phyloP scores from a whole-genome alignment of 2,113 vertebrate genomes.

The Hemibagrus wyckioides region DNA sequence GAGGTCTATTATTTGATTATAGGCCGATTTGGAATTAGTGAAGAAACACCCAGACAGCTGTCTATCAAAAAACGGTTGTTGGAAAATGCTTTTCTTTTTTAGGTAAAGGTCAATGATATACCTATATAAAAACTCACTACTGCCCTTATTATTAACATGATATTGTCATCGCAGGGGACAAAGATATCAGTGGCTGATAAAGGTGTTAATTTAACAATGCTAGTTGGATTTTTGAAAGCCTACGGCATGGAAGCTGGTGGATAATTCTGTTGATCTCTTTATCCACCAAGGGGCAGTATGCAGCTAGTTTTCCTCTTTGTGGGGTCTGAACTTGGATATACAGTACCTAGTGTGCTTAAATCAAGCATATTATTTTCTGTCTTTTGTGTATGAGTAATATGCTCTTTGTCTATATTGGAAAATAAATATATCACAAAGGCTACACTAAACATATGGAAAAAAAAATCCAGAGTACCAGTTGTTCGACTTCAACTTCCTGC shows the following conservation, averaged over 20 bases:
- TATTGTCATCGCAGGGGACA: not conserved
- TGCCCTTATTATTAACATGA: constrained; percentile 26
- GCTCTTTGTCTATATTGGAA: not conserved
- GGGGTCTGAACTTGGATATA: constrained; percentile 46
- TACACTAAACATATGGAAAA: not conserved
- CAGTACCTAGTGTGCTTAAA: constrained; percentile 43
- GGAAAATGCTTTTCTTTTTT: not conserved
- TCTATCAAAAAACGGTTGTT: constrained; percentile 5
- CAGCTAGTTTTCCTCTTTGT: constrained; percentile 56
- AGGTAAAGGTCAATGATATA: constrained; percentile 6
- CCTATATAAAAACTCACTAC: not conserved
- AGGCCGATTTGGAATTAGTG: constrained; percentile 8
- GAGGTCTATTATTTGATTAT: constrained; percentile 46
- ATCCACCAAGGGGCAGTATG: constrained; percentile 75
- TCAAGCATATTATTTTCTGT: constrained; percentile 62
- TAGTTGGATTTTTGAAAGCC: constrained; percentile 3
- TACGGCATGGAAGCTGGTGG: constrained; percentile 26
- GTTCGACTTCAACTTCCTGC: not conserved
- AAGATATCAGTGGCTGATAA: not conserved
- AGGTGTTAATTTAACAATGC: not conserved
- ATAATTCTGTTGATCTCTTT: not conserved
- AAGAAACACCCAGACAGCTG: constrained; percentile 9
- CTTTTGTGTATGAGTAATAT: constrained; percentile 42
- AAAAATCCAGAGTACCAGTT: not conserved
- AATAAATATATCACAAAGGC: not conserved